Percentiles rank a stretch among this genome's conserved stretches.
Conservation (phyloP, 2,113 vertebrate genomes). For the Cromileptes altivelis region DNA sequence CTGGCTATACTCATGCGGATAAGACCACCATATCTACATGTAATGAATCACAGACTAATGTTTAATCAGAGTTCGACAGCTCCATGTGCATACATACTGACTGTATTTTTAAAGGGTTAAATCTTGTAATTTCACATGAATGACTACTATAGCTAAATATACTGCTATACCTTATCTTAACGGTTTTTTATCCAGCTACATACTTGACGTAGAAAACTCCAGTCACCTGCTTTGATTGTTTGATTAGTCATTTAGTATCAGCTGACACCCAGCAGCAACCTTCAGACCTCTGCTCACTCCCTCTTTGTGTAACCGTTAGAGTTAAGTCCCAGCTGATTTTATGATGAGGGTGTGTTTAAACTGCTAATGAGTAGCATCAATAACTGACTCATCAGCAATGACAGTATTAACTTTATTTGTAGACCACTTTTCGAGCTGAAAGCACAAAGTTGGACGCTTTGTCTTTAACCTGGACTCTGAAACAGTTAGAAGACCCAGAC, state of each 20-base stretch:
- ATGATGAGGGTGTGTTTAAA: neutral
- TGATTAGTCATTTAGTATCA: constrained; percentile 19
- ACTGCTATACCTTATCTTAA: neutral
- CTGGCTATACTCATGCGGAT: neutral
- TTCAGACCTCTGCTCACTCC: constrained; percentile 1
- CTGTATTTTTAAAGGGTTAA: neutral
- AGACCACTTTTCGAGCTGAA: too few species aligned
- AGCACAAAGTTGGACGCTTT: too few species aligned
- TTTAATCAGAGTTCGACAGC: neutral
- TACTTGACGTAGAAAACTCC: neutral
- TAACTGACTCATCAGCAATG: neutral
- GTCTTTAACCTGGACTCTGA: too few species aligned
- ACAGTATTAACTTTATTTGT: too few species aligned
- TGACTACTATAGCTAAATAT: neutral
- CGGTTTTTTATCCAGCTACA: neutral
- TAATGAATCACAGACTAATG: neutral
- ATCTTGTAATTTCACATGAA: neutral
- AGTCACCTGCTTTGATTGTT: neutral
- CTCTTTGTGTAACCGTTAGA: neutral
- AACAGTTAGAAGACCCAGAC: too few species aligned
- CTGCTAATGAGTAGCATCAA: neutral
- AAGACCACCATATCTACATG: neutral
- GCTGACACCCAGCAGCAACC: constrained; percentile 2
- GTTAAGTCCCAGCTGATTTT: neutral
- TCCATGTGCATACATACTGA: neutral